Conservation (phyloP, 2,113 vertebrate species). For the Lethenteron reissneri region DNA sequence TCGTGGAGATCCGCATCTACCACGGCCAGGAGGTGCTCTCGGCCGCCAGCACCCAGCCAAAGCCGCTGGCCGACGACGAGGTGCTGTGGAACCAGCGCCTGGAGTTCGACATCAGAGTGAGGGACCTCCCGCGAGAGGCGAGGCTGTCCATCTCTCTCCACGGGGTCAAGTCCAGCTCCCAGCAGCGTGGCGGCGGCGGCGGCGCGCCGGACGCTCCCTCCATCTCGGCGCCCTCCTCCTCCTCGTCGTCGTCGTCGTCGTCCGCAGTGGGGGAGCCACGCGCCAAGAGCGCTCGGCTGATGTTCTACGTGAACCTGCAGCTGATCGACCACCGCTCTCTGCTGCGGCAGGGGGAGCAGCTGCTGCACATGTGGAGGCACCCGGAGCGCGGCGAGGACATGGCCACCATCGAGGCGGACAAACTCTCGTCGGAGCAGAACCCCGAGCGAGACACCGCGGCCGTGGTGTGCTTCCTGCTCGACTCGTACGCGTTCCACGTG, state of each 20-base stretch:
- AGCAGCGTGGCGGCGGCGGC: too few species aligned
- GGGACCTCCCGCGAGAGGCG: slow-evolving; percentile 27
- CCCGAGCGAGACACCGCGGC: slow-evolving; percentile 24
- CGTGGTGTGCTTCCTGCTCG: slow-evolving; percentile 31
- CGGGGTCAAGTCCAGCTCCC: slow-evolving; percentile 2
- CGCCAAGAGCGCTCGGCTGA: slow-evolving; percentile 18
- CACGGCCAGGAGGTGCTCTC: slow-evolving; percentile 26
- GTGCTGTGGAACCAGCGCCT: slow-evolving; percentile 37
- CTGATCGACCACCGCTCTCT: slow-evolving; percentile 36
- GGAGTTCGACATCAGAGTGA: slow-evolving; percentile 28
- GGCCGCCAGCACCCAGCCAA: slow-evolving; percentile 20
- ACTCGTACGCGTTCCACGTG: slow-evolving; percentile 31
- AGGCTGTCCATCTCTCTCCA: slow-evolving; percentile 30
- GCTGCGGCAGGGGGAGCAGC: slow-evolving; percentile 27
- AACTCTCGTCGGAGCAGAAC: slow-evolving; percentile 31
- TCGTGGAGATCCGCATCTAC: slow-evolving; percentile 25
- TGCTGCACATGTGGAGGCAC: slow-evolving; percentile 33
- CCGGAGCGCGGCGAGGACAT: slow-evolving; percentile 20
- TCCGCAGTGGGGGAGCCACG: slow-evolving; percentile 10
- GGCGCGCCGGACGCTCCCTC: too few species aligned
- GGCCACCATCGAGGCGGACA: slow-evolving; percentile 28
- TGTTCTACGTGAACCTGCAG: slow-evolving; percentile 36
- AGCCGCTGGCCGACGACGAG: slow-evolving; percentile 28
- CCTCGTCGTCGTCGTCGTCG: too few species aligned
- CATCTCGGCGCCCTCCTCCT: too few species aligned